Conservation (phyloP, 2,888 invertebrate species). For the Nomada fabriciana region DNA sequence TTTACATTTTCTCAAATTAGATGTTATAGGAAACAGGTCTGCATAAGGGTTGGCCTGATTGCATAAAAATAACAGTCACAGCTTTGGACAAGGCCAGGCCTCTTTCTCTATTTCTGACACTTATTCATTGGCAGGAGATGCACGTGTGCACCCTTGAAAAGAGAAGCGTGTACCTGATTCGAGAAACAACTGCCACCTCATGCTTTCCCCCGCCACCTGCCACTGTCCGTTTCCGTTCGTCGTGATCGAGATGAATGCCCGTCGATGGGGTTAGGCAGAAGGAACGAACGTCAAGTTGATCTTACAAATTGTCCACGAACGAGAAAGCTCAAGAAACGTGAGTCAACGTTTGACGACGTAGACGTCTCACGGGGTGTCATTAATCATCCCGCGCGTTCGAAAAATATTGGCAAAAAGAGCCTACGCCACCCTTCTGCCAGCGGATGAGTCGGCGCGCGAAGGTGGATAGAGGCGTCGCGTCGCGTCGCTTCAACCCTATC, state of each 20-base stretch:
- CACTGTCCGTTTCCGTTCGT: not conserved
- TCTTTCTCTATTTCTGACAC: too few relatives aligned
- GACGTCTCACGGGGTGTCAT: conserved; percentile 16
- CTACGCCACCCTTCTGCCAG: not conserved
- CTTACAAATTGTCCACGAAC: not conserved
- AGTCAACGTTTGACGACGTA: conserved; percentile 7
- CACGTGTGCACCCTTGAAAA: too few relatives aligned
- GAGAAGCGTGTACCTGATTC: not conserved
- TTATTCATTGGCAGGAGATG: too few relatives aligned
- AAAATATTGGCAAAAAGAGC: conserved; percentile 42
- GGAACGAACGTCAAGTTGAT: not conserved
- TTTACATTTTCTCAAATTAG: too few relatives aligned
- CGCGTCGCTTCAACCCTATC: conserved; percentile 56
- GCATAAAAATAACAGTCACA: too few relatives aligned
- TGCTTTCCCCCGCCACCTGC: too few relatives aligned
- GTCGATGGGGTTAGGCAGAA: not conserved
- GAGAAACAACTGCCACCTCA: not conserved
- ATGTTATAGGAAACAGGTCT: too few relatives aligned
- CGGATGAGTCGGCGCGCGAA: not conserved
- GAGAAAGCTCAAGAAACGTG: not conserved
- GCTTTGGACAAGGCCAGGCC: too few relatives aligned
- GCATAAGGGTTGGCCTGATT: too few relatives aligned
- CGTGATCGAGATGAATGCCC: conserved; percentile 5
- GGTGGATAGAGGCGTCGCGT: conserved; percentile 2
- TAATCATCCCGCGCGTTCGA: conserved; percentile 24